Percentiles rank a stretch among this genome's conserved stretches.
Evolutionary conservation across 2,888 invertebrate species (phyloP).

Genomic region (Cheilosia pagana): DNA sequence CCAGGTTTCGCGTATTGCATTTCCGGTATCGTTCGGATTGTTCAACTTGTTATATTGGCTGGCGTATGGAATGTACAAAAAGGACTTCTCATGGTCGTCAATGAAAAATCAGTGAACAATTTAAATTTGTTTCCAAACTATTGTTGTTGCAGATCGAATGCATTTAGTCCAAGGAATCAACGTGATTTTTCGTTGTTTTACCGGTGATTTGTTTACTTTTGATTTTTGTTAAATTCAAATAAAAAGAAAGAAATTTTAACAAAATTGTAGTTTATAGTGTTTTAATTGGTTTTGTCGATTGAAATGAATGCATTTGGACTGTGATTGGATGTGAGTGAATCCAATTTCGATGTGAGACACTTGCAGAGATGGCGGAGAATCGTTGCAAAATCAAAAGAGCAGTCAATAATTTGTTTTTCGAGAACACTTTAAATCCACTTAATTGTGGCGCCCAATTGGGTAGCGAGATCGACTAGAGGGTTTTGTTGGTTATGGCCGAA

Average conservation of each 20-base stretch:
- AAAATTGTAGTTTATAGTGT: not conserved
- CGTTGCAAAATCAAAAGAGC: no score
- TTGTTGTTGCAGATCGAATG: slow-evolving; percentile 55
- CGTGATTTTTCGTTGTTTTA: slow-evolving; percentile 44
- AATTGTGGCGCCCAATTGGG: no score
- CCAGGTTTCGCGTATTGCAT: slow-evolving; percentile 90
- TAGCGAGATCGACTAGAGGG: no score
- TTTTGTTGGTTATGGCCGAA: no score
- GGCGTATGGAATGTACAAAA: slow-evolving; percentile 90
- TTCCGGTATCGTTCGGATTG: slow-evolving; percentile 93
- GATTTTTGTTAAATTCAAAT: slow-evolving; percentile 41
- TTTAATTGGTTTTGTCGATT: not conserved
- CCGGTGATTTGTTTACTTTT: slow-evolving; percentile 3
- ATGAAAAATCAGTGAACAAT: slow-evolving; percentile 79
- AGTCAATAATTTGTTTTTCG: no score
- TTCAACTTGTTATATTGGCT: slow-evolving; percentile 96
- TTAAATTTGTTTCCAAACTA: not conserved
- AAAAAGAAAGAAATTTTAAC: not conserved
- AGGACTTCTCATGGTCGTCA: slow-evolving; percentile 81
- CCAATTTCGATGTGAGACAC: no score
- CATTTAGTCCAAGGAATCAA: slow-evolving; percentile 66
- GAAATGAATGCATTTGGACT: no score
- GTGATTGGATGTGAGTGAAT: no score
- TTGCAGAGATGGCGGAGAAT: no score
- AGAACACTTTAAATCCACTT: no score